Evolutionary conservation across 2,113 vertebrate genomes (phyloP), one percentile per base, ranked within the genome.

Genomic region (Chroicocephalus ridibundus): DNA sequence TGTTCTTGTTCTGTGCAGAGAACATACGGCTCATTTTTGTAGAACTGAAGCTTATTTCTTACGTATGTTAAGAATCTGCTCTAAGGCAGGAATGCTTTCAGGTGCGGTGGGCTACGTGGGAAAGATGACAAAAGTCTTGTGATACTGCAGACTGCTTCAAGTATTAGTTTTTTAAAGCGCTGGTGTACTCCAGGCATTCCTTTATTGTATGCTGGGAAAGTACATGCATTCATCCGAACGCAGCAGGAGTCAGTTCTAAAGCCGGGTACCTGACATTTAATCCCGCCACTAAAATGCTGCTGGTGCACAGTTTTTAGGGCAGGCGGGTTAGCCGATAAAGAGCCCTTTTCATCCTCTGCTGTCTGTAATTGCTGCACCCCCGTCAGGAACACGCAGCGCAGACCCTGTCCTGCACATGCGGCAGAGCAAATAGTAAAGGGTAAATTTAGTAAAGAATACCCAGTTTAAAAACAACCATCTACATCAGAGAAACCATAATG

Each of bases 201-300:
- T 88, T 74, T 74, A 80, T 36, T 66, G 66, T 90, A 52, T 76
- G 79, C 70, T 89, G 57, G 64, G 75, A 92, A 94, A 95, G 86
- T 51, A 86, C 36, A 82, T 70, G 69, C 47, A 83, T 91, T 96
- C 93, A 95, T 94, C 94, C 89, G 87, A 96, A 80, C 85, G 57
- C 89, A 90, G 89, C 71, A 94, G 82, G 72, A 86, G 70, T 44
- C 79, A 65, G 80, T 69, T 93, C 78, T 40, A 68, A 72, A n/a
- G 62, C 75, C 10, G 25, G 55, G 46, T 81, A 61, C 44, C 74
- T 93, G 93, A 83, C 90, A 90, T 89, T 94, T 79, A 92, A 93
- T 94, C 79, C 76, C 2, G 2, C 85, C 89, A 68, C 46, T 86
- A 93, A 90, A 88, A 70, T 29, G 31, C 55, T 58, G 55, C 82